Evolutionary conservation across 1,140 invertebrate species (phyloP), one percentile per base, ranked within the genome.

Genomic region (Hestina assimilis): DNA sequence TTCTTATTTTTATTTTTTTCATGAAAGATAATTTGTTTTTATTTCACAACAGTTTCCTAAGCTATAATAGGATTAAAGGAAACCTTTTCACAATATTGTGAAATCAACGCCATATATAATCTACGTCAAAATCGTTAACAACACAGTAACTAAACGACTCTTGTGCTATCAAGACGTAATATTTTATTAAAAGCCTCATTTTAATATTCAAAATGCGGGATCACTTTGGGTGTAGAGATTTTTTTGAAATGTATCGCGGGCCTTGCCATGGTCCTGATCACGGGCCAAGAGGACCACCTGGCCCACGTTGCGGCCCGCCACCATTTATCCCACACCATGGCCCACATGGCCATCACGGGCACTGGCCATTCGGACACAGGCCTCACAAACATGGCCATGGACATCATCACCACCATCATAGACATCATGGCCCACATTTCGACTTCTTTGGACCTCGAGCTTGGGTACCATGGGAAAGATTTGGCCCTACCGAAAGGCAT

Each of bases 41-140:
- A 40, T 48, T 35, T 48, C 29, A 35, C 45, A 20, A 35, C 20
- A 24, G 9, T 15, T 12, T 3, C 45, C 29, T 20, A 15, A 29
- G 29, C 48, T 41, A 15, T 52, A 51, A 51, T 11, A 1, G 15
- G 6, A 52, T 52, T 51, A 28, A 15, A 12, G 7, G 54, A 57
- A 56, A 19, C 21, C 19, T 24, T 61, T 55, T 51, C 40, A 45
- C 3, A 61, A 55, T 28, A 28, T 61, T 47, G 38, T 43, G 59
- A 24, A 61, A 61, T 55, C 31, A 24, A 12, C 15, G n/a, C 7
- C 15, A n/a, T 55, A 55, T 55, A 55, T 38, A 55, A 20, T 17
- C 12, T 12, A 14, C 14, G n/a, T 23, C 53, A 33, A 47, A 0
- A 1, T 17, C 1, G 6, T 3, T 11, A 14, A 15, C 19, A 9